Base-by-base conservation (phyloP, 2,888 invertebrate genomes). In the Stenoptilia bipunctidactyla region DNA sequence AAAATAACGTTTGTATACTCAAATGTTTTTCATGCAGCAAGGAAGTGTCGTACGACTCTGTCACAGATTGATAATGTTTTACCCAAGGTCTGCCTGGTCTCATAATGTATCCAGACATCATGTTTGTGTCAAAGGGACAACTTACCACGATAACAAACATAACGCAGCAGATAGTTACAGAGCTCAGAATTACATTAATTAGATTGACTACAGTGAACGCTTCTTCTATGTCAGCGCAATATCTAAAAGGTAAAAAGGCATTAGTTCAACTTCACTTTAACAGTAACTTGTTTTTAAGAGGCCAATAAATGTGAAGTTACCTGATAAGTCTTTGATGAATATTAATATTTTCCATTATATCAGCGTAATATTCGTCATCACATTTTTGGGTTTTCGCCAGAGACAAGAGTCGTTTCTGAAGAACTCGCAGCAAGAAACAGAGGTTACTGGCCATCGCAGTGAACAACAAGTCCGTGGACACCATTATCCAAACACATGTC, bases 361-460 rank as follows among this genome's bases (percentile, higher is more conserved):
- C 70, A 15, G 62, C 47, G 45, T 69, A 82, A 27, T 72, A 53
- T 14, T 73, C 65, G 0, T 64, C 64, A 13, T 70, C 65, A 2
- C 51, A 53, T 43, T 58, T 53, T 1, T 52, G 46, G 0, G 41
- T 44, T 8, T 52, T 44, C 1, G 66, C 75, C 6, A 76, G 43
- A 9, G 55, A 47, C 41, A 69, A 61, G 9, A 82, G 49, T 0
- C 70, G 62, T n/a, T 58, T 55, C 38, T 80, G 69, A 6, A 83
- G 59, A 3, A 80, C 51, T 2, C 67, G 56, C 38, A 82, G 49
- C 38, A 83, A 47, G 34, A 82, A 49, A 33, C 67, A 61, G 36
- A 83, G 79, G 53, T 83, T 80, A 49, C 79, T 80, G 1, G 82
- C 74, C 68, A 83, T 71, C 1, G 68, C 72, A 1, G 77, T 69